Conservation (phyloP, 2,797 vertebrate genomes). For the Buceros bicornis region DNA sequence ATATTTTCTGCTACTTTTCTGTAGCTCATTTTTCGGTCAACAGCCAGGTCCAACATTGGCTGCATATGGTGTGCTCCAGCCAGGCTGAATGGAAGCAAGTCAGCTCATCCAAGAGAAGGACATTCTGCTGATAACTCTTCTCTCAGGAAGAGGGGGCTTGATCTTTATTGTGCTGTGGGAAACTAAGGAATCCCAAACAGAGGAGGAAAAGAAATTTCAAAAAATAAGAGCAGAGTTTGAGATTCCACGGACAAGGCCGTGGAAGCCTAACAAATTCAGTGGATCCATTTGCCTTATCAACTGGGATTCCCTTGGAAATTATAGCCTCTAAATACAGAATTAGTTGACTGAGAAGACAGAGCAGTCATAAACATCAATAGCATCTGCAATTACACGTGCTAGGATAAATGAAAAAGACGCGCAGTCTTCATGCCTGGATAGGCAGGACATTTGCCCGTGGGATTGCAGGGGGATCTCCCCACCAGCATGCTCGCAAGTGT, state of each 20-base stretch:
- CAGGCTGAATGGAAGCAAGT: neutral
- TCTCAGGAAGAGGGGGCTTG: neutral
- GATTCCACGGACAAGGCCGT: neutral
- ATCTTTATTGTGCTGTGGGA: neutral
- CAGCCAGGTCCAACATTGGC: rapidly evolving
- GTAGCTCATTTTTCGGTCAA: neutral
- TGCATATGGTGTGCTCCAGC: neutral
- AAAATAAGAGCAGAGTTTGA: neutral
- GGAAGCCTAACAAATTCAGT: neutral
- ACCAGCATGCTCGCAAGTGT: rapidly evolving
- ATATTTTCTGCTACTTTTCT: neutral
- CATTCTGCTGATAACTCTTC: neutral
- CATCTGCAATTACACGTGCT: neutral
- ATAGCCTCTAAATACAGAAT: neutral
- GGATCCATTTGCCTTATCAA: neutral
- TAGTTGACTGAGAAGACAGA: neutral
- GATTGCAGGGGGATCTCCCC: neutral
- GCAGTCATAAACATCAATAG: neutral
- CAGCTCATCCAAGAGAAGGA: neutral
- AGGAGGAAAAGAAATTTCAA: neutral
- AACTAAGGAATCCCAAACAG: neutral
- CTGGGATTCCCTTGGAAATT: neutral
- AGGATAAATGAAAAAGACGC: neutral
- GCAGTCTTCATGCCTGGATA: neutral
- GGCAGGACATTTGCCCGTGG: rapidly evolving